These are phyloP conservation scores for Hesperophylax magnus DNA, from an alignment of 1,140 invertebrate genomes.

Conservation along the genomic window DNA sequence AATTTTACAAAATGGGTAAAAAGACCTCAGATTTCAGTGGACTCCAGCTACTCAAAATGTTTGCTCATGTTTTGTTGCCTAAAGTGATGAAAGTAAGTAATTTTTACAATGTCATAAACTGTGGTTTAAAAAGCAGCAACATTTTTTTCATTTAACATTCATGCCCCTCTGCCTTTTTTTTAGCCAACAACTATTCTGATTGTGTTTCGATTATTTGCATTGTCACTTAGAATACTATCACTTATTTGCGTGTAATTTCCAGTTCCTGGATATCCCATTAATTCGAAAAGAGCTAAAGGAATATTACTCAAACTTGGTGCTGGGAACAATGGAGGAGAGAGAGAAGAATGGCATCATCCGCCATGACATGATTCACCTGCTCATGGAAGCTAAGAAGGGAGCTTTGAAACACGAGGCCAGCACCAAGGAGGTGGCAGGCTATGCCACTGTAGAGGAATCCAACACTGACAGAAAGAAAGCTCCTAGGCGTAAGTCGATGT, in stretches of 20 bases:
- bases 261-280: constrained; percentile 24
- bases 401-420: constrained; percentile 50
- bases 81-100: background rate
- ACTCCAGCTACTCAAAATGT: background rate
- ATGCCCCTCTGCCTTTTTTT: too few relatives aligned
- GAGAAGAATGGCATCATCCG: constrained; percentile 32
- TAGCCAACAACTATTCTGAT: too few relatives aligned
- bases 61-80: background rate
- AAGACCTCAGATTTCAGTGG: background rate
- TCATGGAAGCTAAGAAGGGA: constrained; percentile 61
- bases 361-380: constrained; percentile 63
- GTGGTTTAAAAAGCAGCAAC: too few relatives aligned
- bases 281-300: constrained; percentile 9
- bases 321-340: background rate
- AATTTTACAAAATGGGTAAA: constrained; percentile 62
- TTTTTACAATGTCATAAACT: too few relatives aligned
- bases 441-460: constrained; percentile 59
- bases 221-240: too few relatives aligned
- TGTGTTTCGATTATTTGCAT: too few relatives aligned
- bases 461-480: background rate
- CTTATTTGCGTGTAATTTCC: background rate
- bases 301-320: constrained; percentile 6
- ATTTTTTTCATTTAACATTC: too few relatives aligned
- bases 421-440: constrained; percentile 30
- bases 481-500: background rate